Evolutionary conservation across 2,888 invertebrate species (phyloP).

Genomic region (Rambutsinella grinnellia): DNA sequence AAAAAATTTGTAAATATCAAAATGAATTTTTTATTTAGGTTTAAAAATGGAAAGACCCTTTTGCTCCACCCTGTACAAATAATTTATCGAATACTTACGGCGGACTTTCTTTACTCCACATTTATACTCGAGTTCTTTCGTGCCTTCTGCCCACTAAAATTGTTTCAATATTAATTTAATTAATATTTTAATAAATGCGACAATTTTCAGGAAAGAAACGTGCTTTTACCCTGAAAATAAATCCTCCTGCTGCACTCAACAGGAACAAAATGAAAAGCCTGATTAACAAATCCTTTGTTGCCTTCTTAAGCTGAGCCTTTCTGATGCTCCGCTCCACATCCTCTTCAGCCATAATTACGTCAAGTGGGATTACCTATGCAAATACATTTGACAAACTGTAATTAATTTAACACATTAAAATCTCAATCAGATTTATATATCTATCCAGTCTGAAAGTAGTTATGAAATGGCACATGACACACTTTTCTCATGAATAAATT

Average conservation of each 20-base stretch:
- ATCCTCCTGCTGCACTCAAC: constrained; percentile 62
- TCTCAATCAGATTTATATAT: no score
- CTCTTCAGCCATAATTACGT: constrained; percentile 40
- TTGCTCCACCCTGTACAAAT: constrained; percentile 69
- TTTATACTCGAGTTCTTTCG: constrained; percentile 88
- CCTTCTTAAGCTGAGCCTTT: constrained; percentile 52
- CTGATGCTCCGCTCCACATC: constrained; percentile 49
- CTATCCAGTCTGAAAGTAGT: no score
- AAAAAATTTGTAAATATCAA: neutral
- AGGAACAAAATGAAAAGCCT: constrained; percentile 62
- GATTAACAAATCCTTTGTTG: constrained; percentile 58
- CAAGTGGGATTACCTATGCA: neutral
- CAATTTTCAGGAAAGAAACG: no score
- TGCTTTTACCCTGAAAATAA: constrained; percentile 62
- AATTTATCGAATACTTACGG: no score
- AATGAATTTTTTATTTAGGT: neutral
- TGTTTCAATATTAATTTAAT: no score
- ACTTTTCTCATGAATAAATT: no score
- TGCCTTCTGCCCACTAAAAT: constrained; percentile 78
- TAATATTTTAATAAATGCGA: no score
- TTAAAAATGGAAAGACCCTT: no score
- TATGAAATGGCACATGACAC: no score
- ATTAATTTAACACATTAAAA: no score
- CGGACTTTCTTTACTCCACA: constrained; percentile 89
- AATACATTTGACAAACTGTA: no score